These are phyloP conservation scores for Lordiphosa stackelbergi DNA, from an alignment of 1,140 invertebrate genomes.

Conservation along the genomic window DNA sequence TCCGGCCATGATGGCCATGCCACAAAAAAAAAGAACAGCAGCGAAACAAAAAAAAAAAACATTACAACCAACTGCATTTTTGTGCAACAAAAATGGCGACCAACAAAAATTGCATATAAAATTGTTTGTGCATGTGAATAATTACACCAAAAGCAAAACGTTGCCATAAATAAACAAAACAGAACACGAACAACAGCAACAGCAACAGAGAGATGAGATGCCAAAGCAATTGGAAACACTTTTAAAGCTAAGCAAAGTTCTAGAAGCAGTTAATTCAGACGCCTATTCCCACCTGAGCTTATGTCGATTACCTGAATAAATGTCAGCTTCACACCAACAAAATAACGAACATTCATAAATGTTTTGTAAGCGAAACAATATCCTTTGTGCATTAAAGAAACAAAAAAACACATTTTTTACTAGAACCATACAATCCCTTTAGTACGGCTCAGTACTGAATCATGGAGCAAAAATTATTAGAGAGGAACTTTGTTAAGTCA, in stretches of 20 bases:
- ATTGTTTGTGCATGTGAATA: constrained; percentile 56
- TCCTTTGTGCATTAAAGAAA: too few relatives aligned
- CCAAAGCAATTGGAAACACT: constrained; percentile 35
- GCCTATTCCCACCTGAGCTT: too few relatives aligned
- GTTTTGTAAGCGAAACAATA: too few relatives aligned
- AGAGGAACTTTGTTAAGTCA: too few relatives aligned
- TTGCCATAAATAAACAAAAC: constrained; percentile 29
- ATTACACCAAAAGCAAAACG: constrained; percentile 62
- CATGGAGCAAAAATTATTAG: too few relatives aligned
- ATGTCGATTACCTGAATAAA: too few relatives aligned
- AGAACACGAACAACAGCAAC: constrained; percentile 7
- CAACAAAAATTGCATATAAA: constrained; percentile 33
- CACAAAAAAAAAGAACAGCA: constrained; percentile 3
- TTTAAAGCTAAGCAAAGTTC: background rate
- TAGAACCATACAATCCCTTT: too few relatives aligned
- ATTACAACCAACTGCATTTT: constrained; percentile 34
- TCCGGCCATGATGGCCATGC: constrained; percentile 43
- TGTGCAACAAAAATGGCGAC: constrained; percentile 32
- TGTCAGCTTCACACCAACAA: too few relatives aligned
- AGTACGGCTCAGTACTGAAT: too few relatives aligned
- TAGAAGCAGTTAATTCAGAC: too few relatives aligned
- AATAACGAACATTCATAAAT: too few relatives aligned
- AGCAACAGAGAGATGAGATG: constrained; percentile 34
- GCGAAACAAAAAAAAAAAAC: constrained; percentile 17
- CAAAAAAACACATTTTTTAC: too few relatives aligned